phyloP scores from a whole-genome alignment of 2,888 invertebrate genomes.

The Frankliniella intonsa region DNA sequence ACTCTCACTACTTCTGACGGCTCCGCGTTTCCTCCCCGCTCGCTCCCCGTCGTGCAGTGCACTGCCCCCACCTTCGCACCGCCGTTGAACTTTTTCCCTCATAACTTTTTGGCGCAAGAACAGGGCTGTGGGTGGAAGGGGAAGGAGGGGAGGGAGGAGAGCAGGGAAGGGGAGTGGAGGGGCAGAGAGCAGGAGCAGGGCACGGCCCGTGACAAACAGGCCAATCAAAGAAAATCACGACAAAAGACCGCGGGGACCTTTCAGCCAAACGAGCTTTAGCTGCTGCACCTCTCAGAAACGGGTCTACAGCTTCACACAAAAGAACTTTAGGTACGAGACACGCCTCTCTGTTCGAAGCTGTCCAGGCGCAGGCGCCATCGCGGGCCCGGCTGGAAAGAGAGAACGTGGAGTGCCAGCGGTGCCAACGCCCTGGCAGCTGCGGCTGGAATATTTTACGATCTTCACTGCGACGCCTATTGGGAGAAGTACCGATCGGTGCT shows the following conservation, averaged over 20 bases:
- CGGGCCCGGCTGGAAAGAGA: no score
- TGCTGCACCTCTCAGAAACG: background rate
- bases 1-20: background rate
- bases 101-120: background rate
- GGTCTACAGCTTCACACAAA: background rate
- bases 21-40: background rate
- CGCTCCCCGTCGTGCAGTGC: no score
- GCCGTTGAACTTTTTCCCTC: background rate
- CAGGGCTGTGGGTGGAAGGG: background rate
- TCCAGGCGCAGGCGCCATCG: no score
- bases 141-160: no score
- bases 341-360: no score
- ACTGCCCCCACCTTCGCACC: background rate
- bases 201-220: background rate
- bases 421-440: no score
- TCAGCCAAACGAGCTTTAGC: background rate
- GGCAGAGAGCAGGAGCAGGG: background rate
- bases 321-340: background rate
- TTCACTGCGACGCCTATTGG: no score
- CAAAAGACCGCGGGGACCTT: background rate
- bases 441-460: no score
- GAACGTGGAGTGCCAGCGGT: no score
- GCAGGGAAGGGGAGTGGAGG: no score
- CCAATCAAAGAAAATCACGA: conserved; percentile 16
- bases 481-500: no score